phyloP scores from a whole-genome alignment of 35 echinoderm and acorn worm species.

The Hemicentrotus pulcherrimus region DNA sequence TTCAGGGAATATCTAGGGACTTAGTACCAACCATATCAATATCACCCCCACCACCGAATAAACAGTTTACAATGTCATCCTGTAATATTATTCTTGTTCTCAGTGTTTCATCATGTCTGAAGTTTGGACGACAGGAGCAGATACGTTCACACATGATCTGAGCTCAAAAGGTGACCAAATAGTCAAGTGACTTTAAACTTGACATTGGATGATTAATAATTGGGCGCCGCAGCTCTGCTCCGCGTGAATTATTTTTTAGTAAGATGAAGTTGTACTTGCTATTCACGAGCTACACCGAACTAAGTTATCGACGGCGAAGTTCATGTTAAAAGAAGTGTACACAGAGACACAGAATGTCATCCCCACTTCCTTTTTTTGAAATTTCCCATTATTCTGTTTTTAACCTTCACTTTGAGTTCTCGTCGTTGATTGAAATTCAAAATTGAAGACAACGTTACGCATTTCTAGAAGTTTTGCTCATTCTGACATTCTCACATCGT shows the following conservation, averaged over 20 bases:
- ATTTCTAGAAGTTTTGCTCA: too few species aligned
- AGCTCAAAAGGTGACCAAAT: neutral
- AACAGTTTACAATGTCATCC: neutral
- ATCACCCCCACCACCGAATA: neutral
- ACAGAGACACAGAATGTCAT: too few species aligned
- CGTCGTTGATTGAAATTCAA: too few species aligned
- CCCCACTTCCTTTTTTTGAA: too few species aligned
- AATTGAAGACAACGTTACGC: too few species aligned
- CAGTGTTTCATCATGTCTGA: neutral
- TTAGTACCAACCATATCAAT: neutral
- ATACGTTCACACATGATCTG: neutral
- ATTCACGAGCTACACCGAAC: too few species aligned
- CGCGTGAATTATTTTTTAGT: neutral
- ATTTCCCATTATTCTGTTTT: too few species aligned
- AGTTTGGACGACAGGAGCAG: neutral
- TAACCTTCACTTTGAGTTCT: too few species aligned
- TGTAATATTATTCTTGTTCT: constrained; percentile 14
- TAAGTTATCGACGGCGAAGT: too few species aligned
- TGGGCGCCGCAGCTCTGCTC: neutral
- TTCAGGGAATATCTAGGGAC: neutral
- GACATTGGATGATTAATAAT: neutral
- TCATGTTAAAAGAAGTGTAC: too few species aligned
- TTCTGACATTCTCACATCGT: too few species aligned
- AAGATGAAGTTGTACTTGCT: too few species aligned
- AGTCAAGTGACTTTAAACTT: neutral